Percentiles rank a stretch among this genome's conserved stretches.
Conservation (phyloP, 2,797 vertebrate genomes). For the Lophotriccus pileatus region DNA sequence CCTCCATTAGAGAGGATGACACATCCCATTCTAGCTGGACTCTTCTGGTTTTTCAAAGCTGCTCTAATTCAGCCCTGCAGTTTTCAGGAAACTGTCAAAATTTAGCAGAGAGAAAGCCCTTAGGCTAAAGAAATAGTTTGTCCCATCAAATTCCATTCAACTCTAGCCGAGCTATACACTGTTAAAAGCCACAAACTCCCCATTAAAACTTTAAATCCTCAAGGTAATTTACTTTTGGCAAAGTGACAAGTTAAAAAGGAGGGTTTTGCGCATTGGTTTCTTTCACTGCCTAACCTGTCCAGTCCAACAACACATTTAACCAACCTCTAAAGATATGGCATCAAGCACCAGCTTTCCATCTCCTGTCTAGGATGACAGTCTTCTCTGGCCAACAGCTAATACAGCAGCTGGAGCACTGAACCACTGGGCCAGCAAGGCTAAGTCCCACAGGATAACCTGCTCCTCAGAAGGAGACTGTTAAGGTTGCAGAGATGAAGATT, state of each 20-base stretch:
- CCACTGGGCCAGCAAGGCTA: not conserved
- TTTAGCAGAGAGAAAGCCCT: not conserved
- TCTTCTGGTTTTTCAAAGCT: not conserved
- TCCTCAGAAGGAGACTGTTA: not conserved
- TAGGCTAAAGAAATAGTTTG: not conserved
- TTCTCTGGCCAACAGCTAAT: not conserved
- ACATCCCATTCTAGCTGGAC: not conserved
- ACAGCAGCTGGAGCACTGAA: not conserved
- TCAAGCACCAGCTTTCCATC: accelerated
- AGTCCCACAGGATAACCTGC: not conserved
- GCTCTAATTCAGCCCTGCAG: not conserved
- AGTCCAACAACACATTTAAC: not conserved
- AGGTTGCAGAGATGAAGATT: not conserved
- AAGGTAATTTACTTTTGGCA: not conserved
- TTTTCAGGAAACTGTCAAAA: not conserved
- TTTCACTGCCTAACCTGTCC: not conserved
- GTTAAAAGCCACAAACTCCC: not conserved
- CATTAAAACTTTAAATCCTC: not conserved
- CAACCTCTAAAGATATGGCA: not conserved
- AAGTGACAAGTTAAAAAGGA: not conserved
- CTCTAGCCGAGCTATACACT: not conserved
- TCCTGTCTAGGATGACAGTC: not conserved
- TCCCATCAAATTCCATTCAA: not conserved
- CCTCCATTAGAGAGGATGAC: not conserved
- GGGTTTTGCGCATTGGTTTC: accelerated